phyloP scores from a whole-genome alignment of 2,888 invertebrate genomes.

The Steinernema scapterisci region DNA sequence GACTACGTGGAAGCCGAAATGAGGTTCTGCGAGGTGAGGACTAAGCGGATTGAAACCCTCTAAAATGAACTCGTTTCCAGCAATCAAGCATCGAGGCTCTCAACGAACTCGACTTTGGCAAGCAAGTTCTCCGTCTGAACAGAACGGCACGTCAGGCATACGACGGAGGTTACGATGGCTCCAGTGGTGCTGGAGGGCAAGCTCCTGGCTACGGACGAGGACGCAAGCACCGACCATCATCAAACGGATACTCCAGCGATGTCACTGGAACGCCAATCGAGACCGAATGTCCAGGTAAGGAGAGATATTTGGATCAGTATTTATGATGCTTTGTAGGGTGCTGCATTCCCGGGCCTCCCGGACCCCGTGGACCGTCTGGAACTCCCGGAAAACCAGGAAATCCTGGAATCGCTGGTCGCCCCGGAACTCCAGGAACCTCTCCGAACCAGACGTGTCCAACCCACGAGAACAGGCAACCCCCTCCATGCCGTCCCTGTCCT shows the following conservation, averaged over 20 bases:
- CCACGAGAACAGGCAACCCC: constrained; percentile 63
- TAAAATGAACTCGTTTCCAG: constrained; percentile 34
- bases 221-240: constrained; percentile 16
- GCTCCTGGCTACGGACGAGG: constrained; percentile 1
- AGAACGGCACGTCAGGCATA: constrained; percentile 50
- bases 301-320: not conserved
- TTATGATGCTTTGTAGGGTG: constrained; percentile 42
- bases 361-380: constrained; percentile 65
- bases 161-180: constrained; percentile 33
- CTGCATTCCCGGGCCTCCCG: constrained; percentile 63
- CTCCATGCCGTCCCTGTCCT: constrained; percentile 66
- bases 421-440: constrained; percentile 64
- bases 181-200: not conserved
- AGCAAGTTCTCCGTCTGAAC: constrained; percentile 42
- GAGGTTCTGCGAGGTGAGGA: constrained; percentile 64
- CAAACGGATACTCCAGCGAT: constrained; percentile 35
- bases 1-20: constrained; percentile 66
- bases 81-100: constrained; percentile 58
- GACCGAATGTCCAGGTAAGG: constrained; percentile 64
- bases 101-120: constrained; percentile 52
- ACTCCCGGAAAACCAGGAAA: constrained; percentile 62
- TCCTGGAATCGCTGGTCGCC: constrained; percentile 62
- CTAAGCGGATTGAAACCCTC: not conserved
- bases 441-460: constrained; percentile 67
- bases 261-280: constrained; percentile 65